Base-by-base conservation (phyloP, 2,113 vertebrate species). In the Oncorhynchus clarkii region DNA sequence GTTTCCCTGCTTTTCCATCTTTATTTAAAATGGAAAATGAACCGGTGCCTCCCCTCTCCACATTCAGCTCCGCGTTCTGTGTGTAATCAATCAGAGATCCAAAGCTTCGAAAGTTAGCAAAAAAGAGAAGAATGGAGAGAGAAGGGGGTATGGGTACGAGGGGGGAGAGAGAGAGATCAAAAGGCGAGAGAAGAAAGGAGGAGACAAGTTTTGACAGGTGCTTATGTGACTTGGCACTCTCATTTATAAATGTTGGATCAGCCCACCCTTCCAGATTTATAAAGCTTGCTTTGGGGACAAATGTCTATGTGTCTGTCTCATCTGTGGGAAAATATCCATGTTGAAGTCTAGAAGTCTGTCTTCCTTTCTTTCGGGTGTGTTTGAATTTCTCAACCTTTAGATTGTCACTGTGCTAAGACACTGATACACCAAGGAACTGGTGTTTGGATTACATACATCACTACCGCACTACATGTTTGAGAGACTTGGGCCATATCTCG, bases 1-100 rank as follows among this genome's bases (percentile, higher is more conserved):
- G 89, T 87, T 89, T 86, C 75, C 78, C 88, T 68, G 85, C 89
- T 91, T 88, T 93, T 94, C 92, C 90, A 89, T 93, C 87, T 93
- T 92, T 89, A 91, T 92, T 92, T 92, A 86, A 93, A 95, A 93
- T 92, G 85, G 90, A 95, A 95, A 93, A 93, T 85, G 81, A 93
- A 86, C 78, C 75, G 82, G 81, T 90, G 73, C 26, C 75, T 77
- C 39, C 74, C 79, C 66, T 84, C 54, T 24, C 34, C 62, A 11
- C 49, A 9, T 70, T 71, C 60, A 62, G 92, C 80, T 88, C 54
- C 65, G 89, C 74, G 92, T 81, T 84, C 79, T 82, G 86, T 85
- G 85, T 79, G 79, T 84, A 88, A 92, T 94, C 84, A 87, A 88
- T 93, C 92, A 93, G 48, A 80, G 22, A 22, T 72, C 59, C 62